Base-by-base conservation (phyloP, 2,797 vertebrate genomes). In the Sparidentex hasta region DNA sequence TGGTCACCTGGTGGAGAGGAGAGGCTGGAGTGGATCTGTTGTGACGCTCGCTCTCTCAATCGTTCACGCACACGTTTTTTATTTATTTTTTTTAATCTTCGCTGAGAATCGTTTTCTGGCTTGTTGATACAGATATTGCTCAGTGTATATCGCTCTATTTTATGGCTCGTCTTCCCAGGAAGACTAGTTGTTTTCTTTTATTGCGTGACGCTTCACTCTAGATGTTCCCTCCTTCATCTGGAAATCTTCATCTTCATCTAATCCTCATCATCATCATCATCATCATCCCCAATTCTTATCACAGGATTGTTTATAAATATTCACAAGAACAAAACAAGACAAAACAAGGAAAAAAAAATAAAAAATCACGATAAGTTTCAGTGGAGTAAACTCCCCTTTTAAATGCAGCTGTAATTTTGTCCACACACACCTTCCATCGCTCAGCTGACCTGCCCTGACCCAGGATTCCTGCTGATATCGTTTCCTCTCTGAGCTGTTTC, bases 151-250 rank as follows among this genome's bases (percentile, higher is more conserved):
- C 74, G 23, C 57, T 81, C 18, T 87, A 65, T 78, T 76, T 75
- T 89, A 84, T 88, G 83, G 85, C 86, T 90, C 80, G 55, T 76
- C 62, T 72, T 80, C 75, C 66, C 65, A 27, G 65, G 72, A 82
- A 73, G 81, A 87, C 71, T 51, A 68, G 50, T 70, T 72, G 20
- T 55, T 51, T 82, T 71, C 63, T 69, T 74, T 74, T 52, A 70
- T 61, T 65, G 27, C 27, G 27, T 27, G 27, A 27, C 51, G 29
- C 27, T 44, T 47, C 3, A 27, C 48, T 7, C 21, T 65, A 74
- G 59, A 44, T 52, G 29, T 23, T 16, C 14, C 61, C 71, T 18
- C 67, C 41, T 8, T 46, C 38, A 25, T 58, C 41, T 59, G 11
- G 3, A 68, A 43, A 58, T 38, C 46, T 57, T n/a, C n/a, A n/a